Evolutionary conservation across 2,113 vertebrate genomes (phyloP).

Genomic region (Ifrita kowaldi): DNA sequence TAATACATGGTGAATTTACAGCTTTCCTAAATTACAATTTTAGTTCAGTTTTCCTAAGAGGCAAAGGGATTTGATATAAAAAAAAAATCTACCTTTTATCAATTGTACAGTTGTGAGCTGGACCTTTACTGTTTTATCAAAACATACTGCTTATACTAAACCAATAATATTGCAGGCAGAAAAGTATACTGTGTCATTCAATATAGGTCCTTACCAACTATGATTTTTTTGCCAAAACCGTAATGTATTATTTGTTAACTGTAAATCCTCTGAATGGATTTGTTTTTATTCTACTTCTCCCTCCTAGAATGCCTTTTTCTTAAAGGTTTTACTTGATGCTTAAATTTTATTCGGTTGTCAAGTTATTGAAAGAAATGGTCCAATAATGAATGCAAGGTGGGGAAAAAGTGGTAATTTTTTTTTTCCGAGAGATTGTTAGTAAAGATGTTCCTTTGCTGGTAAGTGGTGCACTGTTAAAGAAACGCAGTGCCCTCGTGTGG

Average conservation of each 20-base stretch:
- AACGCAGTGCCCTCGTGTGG: not conserved
- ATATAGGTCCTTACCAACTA: not conserved
- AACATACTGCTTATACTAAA: not conserved
- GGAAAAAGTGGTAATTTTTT: not conserved
- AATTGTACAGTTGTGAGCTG: not conserved
- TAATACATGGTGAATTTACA: not conserved
- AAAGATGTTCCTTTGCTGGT: not conserved
- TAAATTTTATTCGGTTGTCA: not conserved
- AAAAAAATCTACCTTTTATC: not conserved
- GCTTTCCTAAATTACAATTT: not conserved
- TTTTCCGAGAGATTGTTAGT: rapidly evolving
- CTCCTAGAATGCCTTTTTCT: not conserved
- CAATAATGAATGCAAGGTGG: not conserved
- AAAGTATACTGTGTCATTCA: not conserved
- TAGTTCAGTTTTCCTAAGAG: not conserved
- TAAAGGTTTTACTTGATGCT: not conserved
- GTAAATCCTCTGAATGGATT: not conserved
- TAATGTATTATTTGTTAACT: not conserved
- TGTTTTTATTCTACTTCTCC: not conserved
- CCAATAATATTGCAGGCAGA: not conserved
- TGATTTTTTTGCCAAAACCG: not conserved
- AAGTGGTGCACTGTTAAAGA: not conserved
- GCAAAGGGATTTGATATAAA: not conserved
- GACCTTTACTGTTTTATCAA: not conserved
- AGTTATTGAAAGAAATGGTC: not conserved